Conservation (phyloP, 2,113 vertebrate genomes). For the Columba livia region DNA sequence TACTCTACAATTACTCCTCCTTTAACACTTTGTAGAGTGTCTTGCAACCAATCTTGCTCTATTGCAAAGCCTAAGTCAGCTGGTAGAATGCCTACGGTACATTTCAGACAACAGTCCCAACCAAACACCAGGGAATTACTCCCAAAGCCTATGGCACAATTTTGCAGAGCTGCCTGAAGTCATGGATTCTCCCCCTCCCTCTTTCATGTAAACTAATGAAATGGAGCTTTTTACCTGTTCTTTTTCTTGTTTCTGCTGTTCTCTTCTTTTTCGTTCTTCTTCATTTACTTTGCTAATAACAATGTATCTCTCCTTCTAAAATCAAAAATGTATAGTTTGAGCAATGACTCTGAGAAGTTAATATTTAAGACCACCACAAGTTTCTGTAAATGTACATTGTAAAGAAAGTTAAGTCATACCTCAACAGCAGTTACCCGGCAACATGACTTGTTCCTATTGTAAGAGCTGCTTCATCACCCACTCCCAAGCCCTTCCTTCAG, state of each 20-base stretch:
- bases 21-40: neutral
- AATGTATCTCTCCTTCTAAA: slow-evolving; percentile 93
- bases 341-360: neutral
- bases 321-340: neutral
- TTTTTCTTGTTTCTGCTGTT: slow-evolving; percentile 88
- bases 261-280: slow-evolving; percentile 89
- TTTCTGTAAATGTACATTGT: neutral
- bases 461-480: neutral
- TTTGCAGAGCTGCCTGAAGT: neutral
- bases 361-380: neutral
- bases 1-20: neutral
- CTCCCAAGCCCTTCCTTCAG: neutral
- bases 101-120: neutral
- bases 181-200: neutral
- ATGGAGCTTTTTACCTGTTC: slow-evolving; percentile 83
- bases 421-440: neutral
- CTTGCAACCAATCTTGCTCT: neutral
- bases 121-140: neutral
- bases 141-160: neutral
- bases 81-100: neutral
- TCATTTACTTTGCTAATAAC: slow-evolving; percentile 93
- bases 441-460: neutral
- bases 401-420: neutral
- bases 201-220: neutral
- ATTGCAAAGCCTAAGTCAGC: neutral